Evolutionary conservation across 2,888 invertebrate species (phyloP).

Genomic region (Unio delphinus): DNA sequence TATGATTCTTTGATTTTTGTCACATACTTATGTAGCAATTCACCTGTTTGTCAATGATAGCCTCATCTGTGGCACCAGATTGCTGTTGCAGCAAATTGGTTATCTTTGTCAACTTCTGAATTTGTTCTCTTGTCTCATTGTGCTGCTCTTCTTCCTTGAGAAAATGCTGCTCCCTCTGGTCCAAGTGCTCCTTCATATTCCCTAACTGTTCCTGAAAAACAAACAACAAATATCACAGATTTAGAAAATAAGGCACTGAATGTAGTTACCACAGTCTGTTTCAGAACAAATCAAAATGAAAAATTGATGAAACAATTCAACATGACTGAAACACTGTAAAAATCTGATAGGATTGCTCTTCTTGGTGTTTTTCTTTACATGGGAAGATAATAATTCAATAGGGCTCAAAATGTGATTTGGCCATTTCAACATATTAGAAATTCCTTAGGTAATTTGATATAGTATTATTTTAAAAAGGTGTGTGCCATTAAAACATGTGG

Average conservation of each 20-base stretch:
- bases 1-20: neutral
- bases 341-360: too few relatives aligned
- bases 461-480: too few relatives aligned
- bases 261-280: too few relatives aligned
- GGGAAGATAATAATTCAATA: too few relatives aligned
- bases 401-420: too few relatives aligned
- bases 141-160: slow-evolving; percentile 45
- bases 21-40: neutral
- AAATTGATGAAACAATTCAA: too few relatives aligned
- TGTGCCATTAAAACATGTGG: too few relatives aligned
- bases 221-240: neutral
- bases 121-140: slow-evolving; percentile 39
- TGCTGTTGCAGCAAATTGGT: slow-evolving; percentile 61
- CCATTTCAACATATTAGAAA: too few relatives aligned
- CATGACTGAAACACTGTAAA: too few relatives aligned
- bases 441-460: too few relatives aligned
- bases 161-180: slow-evolving; percentile 57
- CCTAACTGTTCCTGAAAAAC: slow-evolving; percentile 55
- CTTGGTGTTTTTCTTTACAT: too few relatives aligned
- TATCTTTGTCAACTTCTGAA: slow-evolving; percentile 57
- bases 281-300: too few relatives aligned
- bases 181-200: slow-evolving; percentile 51
- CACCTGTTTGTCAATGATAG: slow-evolving; percentile 56
- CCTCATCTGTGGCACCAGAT: slow-evolving; percentile 48
- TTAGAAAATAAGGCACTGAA: neutral